Conservation (phyloP, 2,113 vertebrate species). For the Silurus asotus region DNA sequence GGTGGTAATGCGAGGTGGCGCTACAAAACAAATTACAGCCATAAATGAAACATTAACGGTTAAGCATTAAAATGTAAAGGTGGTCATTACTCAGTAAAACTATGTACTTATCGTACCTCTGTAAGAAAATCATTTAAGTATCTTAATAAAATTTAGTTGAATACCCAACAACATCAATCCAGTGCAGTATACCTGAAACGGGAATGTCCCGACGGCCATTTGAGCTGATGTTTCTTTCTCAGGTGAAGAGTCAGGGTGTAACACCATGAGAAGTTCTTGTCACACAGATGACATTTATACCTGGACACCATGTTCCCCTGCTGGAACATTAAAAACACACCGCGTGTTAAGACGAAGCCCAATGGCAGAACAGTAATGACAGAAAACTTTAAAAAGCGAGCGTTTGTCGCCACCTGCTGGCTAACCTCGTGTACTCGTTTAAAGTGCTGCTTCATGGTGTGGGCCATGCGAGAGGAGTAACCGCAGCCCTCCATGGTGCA, state of each 20-base stretch:
- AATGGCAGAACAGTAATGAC: background rate
- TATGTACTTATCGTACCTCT: background rate
- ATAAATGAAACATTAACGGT: background rate
- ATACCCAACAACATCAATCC: background rate
- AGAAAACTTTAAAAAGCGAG: background rate
- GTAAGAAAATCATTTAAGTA: background rate
- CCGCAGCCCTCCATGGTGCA: conserved; percentile 74
- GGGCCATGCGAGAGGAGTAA: conserved; percentile 68
- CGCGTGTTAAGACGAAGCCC: background rate
- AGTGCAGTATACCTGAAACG: conserved; percentile 67
- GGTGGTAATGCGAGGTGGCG: background rate
- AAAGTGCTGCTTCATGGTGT: conserved; percentile 68
- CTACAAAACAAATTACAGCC: background rate
- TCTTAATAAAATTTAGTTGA: background rate
- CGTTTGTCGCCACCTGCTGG: conserved; percentile 15
- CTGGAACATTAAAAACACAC: conserved; percentile 18
- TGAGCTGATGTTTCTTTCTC: conserved; percentile 74
- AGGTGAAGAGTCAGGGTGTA: conserved; percentile 76
- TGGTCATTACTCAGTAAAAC: background rate
- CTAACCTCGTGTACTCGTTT: conserved; percentile 70
- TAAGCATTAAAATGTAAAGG: background rate
- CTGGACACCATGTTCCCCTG: conserved; percentile 73
- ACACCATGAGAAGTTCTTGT: conserved; percentile 79
- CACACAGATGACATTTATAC: conserved; percentile 76
- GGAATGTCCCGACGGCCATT: conserved; percentile 79